phyloP scores from a whole-genome alignment of 1,140 invertebrate species.

The Brachionus rotundiformis region DNA sequence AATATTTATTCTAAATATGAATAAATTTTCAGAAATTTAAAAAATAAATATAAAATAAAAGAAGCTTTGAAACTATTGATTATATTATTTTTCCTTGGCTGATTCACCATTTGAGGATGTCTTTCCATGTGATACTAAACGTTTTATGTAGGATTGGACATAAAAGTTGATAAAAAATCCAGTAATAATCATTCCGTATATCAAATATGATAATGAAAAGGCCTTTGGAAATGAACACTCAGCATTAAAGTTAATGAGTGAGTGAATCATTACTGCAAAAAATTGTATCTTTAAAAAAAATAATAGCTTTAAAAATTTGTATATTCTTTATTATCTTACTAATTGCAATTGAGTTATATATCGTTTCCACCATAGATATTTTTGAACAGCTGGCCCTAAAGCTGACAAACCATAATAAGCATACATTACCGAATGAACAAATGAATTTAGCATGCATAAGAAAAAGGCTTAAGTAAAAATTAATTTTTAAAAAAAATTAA shows the following conservation, averaged over 20 bases:
- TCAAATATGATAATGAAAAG: slow-evolving; percentile 38
- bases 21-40: not conserved
- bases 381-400: slow-evolving; percentile 64
- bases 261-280: slow-evolving; percentile 51
- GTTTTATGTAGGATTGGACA: slow-evolving; percentile 42
- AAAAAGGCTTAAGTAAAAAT: slow-evolving; percentile 21
- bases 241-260: not conserved
- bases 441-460: slow-evolving; percentile 69
- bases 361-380: slow-evolving; percentile 65
- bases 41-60: slow-evolving; percentile 35
- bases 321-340: slow-evolving; percentile 54
- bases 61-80: not conserved
- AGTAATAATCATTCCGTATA: slow-evolving; percentile 43
- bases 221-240: slow-evolving; percentile 44
- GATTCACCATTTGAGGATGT: not conserved
- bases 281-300: slow-evolving; percentile 44
- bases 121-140: not conserved
- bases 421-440: slow-evolving; percentile 80
- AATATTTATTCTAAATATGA: not conserved
- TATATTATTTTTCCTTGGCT: not conserved
- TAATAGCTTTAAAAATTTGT: no score
- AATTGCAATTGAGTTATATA: slow-evolving; percentile 63
- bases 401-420: slow-evolving; percentile 73
- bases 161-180: slow-evolving; percentile 48
- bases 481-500: not conserved